Evolutionary conservation across 2,888 invertebrate genomes (phyloP).

Genomic region (Leptinotarsa peninsularis): DNA sequence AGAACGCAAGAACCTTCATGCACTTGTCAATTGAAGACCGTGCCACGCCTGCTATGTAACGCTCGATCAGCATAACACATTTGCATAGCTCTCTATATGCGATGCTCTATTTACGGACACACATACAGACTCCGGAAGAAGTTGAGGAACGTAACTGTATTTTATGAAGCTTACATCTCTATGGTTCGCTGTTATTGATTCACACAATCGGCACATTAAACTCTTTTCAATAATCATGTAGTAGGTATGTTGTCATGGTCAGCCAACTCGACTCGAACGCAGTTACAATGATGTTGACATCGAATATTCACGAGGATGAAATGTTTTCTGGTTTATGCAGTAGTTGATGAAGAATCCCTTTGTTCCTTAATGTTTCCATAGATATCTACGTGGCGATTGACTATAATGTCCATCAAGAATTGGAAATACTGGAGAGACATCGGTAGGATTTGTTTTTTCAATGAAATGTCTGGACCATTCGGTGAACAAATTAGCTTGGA

Average conservation of each 20-base stretch:
- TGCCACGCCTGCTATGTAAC: conserved; percentile 45
- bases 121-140: conserved; percentile 17
- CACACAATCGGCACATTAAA: conserved; percentile 33
- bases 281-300: too few species aligned
- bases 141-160: conserved; percentile 23
- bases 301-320: too few species aligned
- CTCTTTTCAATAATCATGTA: not conserved
- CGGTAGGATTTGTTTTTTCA: too few species aligned
- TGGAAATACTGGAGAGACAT: too few species aligned
- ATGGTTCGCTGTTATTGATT: conserved; percentile 33
- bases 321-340: too few species aligned
- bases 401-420: too few species aligned
- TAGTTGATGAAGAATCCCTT: too few species aligned
- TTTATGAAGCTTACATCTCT: conserved; percentile 38
- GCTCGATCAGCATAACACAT: conserved; percentile 30
- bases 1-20: conserved; percentile 49
- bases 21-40: conserved; percentile 49
- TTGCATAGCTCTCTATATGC: conserved; percentile 26
- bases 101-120: conserved; percentile 31
- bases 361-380: too few species aligned
- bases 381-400: too few species aligned
- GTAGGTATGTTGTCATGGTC: not conserved
- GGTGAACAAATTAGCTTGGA: too few species aligned
- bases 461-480: too few species aligned
- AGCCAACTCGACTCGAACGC: not conserved